Evolutionary conservation across 1,140 invertebrate species (phyloP).

Genomic region (Calycopis cecrops): DNA sequence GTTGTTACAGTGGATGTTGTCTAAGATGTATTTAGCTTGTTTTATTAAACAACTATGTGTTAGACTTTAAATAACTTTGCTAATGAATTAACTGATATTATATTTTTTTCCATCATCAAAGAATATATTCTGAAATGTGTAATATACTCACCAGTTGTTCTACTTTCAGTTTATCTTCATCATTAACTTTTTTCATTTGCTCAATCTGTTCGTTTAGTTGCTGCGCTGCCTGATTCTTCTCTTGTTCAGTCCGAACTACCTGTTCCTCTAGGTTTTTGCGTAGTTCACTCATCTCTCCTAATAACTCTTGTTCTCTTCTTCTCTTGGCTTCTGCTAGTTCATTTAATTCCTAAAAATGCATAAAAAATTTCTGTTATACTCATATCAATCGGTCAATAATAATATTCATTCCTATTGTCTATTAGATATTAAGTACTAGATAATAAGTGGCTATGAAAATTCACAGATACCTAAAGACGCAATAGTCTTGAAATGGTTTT

Average conservation of each 20-base stretch:
- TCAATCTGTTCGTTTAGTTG: constrained; percentile 66
- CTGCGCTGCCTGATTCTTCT: constrained; percentile 65
- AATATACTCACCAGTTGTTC: constrained; percentile 49
- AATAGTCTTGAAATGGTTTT: too few species aligned
- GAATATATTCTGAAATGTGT: background rate
- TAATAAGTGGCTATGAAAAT: too few species aligned
- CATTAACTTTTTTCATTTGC: constrained; percentile 62
- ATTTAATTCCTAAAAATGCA: constrained; percentile 45
- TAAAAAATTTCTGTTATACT: constrained; percentile 15
- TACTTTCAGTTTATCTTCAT: constrained; percentile 71
- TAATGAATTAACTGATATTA: too few species aligned
- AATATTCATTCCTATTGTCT: too few species aligned
- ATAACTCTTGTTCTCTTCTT: constrained; percentile 43
- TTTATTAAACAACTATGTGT: too few species aligned
- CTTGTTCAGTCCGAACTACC: constrained; percentile 63
- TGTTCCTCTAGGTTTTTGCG: constrained; percentile 69
- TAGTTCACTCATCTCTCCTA: constrained; percentile 55
- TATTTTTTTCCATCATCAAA: too few species aligned
- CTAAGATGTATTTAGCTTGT: too few species aligned
- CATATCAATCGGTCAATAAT: too few species aligned
- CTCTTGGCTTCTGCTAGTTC: constrained; percentile 48
- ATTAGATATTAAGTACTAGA: too few species aligned
- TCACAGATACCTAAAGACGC: too few species aligned
- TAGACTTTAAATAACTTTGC: too few species aligned
- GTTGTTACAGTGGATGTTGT: too few species aligned